Base-by-base conservation (phyloP, 2,888 invertebrate species). In the Junonia oenone region DNA sequence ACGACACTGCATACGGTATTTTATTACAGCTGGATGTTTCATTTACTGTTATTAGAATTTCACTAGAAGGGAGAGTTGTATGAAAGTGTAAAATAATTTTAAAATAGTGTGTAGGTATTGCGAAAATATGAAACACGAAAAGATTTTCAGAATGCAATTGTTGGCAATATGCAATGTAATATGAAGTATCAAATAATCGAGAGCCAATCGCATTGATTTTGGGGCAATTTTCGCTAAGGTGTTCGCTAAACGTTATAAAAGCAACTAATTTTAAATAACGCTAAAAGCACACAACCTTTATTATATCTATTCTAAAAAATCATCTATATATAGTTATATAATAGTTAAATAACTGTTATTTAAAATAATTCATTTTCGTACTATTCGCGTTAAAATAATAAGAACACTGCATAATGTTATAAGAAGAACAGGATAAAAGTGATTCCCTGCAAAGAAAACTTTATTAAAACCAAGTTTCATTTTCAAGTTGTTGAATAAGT, bases 31-130 rank as follows among this genome's bases (percentile, higher is more conserved):
- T 59, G 51, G 47, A 55, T 58, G 45, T 63, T 56, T 56, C 51
- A 61, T 56, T 58, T 54, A 54, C 56, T 51, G 43, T 15, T 55
- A 59, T 59, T 61, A 48, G 54, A 49, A 59, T 58, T 55, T 57
- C 31, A 45, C 31, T 14, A 48, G 9, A 48, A 51, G 49, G 55
- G 56, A 46, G 45, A 29, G 5, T 45, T 15, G 9, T 19, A 27
- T 15, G 43, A 51, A 37, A 26, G 45, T 37, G 31, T 49, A 43
- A 53, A 59, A 59, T 33, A 33, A 33, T n/a, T 33, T 11, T n/a
- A 33, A 22, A 22, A 22, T 22, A 22, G 22, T 22, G 22, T 22
- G 22, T 48, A n/a, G 56, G 33, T 48, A 54, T 54, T 45, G 50
- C 53, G 54, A 58, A 54, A 33, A 22, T 22, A n/a, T n/a, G n/a